Evolutionary conservation across 2,113 vertebrate genomes (phyloP), one percentile per base, ranked within the genome.

Genomic region (Lonchura striata): DNA sequence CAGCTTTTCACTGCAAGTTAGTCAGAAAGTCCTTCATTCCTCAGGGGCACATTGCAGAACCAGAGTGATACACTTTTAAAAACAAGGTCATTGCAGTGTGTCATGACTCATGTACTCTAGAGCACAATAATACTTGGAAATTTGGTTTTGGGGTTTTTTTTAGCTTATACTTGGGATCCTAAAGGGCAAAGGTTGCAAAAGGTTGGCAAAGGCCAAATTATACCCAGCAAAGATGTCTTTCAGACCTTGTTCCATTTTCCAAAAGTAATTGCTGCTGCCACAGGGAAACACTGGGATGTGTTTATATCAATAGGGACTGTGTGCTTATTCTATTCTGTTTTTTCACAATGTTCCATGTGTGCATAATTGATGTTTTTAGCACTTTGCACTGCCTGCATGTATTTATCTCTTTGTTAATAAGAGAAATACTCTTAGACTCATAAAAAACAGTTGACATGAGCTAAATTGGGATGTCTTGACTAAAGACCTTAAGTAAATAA

Each of bases 401-500:
- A 57, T 97, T 97, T 97, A 95, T 82, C 52, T 95, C 88, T 95
- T 94, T 95, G 93, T 90, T 96, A 92, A 92, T 97, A 88, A 95
- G 88, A 91, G 61, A 79, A 96, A 82, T 82, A 77, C 42, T 90
- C 65, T 15, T 31, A 93, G 87, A 66, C 63, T 95, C 86, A 83
- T 94, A 95, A 95, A 97, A 96, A 96, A 33, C 47, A 94, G 82
- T 90, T 94, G 88, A 94, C 94, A 69, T 72, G 85, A 94, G 60
- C 81, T 97, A 95, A 97, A 97, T 94, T 93, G 92, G 86, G 88
- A 90, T 95, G 93, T 96, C 79, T 90, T 63, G 72, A 94, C 80
- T 95, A 77, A 97, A 97, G 95, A 95, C 91, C 91, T 97, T 92
- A 96, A 96, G 94, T 96, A 98, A 98, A 98, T 96, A 97, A 98